These are phyloP conservation scores for Lepidurus apus DNA, from an alignment of 1,140 invertebrate genomes.

Conservation along the genomic window DNA sequence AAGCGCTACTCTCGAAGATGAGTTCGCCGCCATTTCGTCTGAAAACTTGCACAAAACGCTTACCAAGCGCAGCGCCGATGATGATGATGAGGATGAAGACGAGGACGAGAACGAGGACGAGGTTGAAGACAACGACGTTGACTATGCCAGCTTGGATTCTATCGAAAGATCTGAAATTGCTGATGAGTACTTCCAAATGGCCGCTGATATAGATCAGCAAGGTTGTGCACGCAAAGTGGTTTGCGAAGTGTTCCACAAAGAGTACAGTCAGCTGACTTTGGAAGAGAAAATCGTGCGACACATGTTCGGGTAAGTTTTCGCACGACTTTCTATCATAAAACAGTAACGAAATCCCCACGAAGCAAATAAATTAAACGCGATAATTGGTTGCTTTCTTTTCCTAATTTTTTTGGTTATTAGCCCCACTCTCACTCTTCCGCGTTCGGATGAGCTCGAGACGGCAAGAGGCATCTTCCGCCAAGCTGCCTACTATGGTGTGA, in stretches of 20 bases:
- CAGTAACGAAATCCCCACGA: not conserved
- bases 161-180: not conserved
- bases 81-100: not conserved
- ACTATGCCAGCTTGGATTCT: not conserved
- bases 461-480: not conserved
- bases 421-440: constrained; percentile 16
- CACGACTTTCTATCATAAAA: not conserved
- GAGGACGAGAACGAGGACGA: not conserved
- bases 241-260: constrained; percentile 10
- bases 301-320: not conserved
- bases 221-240: not conserved
- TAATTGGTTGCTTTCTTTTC: not conserved
- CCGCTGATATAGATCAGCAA: not conserved
- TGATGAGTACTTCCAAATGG: not conserved
- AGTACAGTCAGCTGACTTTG: not conserved
- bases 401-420: not conserved
- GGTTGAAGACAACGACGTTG: not conserved
- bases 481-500: not conserved
- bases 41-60: not conserved
- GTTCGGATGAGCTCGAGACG: not conserved
- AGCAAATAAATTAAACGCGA: not conserved
- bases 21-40: not conserved
- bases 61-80: not conserved
- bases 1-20: not conserved
- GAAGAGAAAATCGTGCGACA: constrained; percentile 15